Evolutionary conservation across 2,113 vertebrate species (phyloP).

Genomic region (Dissostichus mawsoni): DNA sequence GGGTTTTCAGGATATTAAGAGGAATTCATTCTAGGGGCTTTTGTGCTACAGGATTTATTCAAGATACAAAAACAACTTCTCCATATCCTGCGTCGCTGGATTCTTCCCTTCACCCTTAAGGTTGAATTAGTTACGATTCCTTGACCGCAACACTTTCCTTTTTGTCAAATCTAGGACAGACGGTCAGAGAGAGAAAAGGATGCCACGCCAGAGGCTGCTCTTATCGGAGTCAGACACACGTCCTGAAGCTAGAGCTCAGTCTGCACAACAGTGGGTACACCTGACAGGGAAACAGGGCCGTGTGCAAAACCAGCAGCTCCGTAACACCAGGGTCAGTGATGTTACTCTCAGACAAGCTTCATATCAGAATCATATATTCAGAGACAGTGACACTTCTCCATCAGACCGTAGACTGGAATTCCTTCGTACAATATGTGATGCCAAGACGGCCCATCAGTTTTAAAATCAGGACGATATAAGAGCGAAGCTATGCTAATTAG

Average conservation of each 20-base stretch:
- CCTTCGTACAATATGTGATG: background rate
- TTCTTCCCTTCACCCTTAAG: constrained; percentile 69
- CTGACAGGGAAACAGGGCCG: constrained; percentile 15
- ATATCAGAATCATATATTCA: background rate
- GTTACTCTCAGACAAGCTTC: background rate
- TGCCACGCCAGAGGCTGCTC: constrained; percentile 68
- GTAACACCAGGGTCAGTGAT: background rate
- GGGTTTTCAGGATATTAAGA: constrained; percentile 13
- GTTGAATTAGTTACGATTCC: constrained; percentile 81
- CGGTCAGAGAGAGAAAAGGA: constrained; percentile 59
- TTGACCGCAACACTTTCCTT: constrained; percentile 72
- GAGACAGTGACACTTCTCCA: background rate
- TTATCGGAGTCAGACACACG: constrained; percentile 55
- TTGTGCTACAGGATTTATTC: constrained; percentile 20
- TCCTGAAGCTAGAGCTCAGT: constrained; percentile 41
- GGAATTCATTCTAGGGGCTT: constrained; percentile 30
- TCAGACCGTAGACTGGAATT: background rate
- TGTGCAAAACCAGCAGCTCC: constrained; percentile 24
- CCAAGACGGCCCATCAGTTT: background rate
- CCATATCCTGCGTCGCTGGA: constrained; percentile 38
- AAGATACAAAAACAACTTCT: constrained; percentile 9
- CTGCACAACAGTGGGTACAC: constrained; percentile 31
- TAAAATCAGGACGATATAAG: background rate
- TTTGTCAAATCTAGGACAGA: constrained; percentile 82
- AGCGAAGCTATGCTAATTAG: background rate